These are phyloP conservation scores for Chionodraco myersi DNA, from an alignment of 2,113 vertebrate genomes.

Conservation along the genomic window DNA sequence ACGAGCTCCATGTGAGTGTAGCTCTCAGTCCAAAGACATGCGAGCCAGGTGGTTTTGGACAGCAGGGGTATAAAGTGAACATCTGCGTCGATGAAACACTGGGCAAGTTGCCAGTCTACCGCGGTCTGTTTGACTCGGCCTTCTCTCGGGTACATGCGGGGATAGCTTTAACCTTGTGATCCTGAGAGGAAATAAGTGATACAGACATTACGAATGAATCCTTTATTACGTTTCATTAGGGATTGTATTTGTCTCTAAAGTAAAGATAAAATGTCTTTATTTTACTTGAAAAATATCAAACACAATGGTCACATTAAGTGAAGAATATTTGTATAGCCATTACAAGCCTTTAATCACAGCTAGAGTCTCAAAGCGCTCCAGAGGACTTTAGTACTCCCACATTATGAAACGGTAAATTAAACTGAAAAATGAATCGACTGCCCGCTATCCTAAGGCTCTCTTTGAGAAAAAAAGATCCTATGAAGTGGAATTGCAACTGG, in stretches of 20 bases:
- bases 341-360: conserved; percentile 34
- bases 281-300: conserved; percentile 32
- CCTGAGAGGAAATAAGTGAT: conserved; percentile 10
- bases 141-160: background rate
- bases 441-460: conserved; percentile 5
- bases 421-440: conserved; percentile 34
- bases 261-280: conserved; percentile 38
- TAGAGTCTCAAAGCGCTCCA: conserved; percentile 14
- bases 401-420: conserved; percentile 34
- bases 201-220: conserved; percentile 15
- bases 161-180: conserved; percentile 30
- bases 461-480: background rate
- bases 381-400: conserved; percentile 4
- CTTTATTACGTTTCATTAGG: conserved; percentile 17
- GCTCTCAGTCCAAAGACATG: conserved; percentile 14
- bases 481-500: conserved; percentile 4
- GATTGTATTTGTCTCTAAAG: conserved; percentile 16
- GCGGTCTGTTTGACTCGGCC: background rate
- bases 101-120: conserved; percentile 30
- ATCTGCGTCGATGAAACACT: conserved; percentile 27
- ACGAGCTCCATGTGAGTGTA: background rate
- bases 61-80: conserved; percentile 21
- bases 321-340: conserved; percentile 28
- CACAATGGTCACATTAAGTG: conserved; percentile 23
- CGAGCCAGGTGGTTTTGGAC: conserved; percentile 23